These are phyloP conservation scores for Acleris laterana DNA, from an alignment of 2,888 invertebrate genomes.

Conservation along the genomic window DNA sequence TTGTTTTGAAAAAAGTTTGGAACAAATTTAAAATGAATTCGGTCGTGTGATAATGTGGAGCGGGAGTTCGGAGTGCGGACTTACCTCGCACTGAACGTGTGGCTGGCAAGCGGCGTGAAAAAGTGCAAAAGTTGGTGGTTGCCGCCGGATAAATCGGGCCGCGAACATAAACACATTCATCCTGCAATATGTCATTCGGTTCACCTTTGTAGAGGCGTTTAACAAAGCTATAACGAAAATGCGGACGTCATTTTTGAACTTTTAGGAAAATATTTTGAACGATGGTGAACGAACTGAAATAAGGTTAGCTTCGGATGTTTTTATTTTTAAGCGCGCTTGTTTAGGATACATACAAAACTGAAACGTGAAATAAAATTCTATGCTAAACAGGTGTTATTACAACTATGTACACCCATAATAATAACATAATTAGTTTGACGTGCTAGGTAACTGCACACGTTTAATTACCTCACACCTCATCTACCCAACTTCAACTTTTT, in stretches of 20 bases:
- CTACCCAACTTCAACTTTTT: slow-evolving; percentile 54
- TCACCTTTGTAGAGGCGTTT: slow-evolving; percentile 20
- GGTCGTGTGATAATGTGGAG: slow-evolving; percentile 78
- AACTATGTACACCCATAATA: no score
- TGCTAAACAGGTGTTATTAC: no score
- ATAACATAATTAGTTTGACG: no score
- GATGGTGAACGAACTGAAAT: neutral
- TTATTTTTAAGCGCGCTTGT: no score
- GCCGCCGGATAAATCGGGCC: slow-evolving; percentile 55
- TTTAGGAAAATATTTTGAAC: neutral
- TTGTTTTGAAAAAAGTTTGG: slow-evolving; percentile 56
- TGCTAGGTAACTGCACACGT: neutral
- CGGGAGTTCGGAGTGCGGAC: slow-evolving; percentile 69
- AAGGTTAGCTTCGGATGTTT: neutral
- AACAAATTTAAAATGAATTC: slow-evolving; percentile 76
- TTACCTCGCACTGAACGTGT: slow-evolving; percentile 68
- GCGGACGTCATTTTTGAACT: slow-evolving; percentile 1
- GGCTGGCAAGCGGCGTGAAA: slow-evolving; percentile 78
- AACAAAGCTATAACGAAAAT: slow-evolving; percentile 13
- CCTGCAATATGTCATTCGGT: slow-evolving; percentile 43
- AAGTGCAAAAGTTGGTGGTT: slow-evolving; percentile 77
- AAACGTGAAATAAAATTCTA: no score
- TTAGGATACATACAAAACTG: no score
- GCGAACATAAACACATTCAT: slow-evolving; percentile 51
- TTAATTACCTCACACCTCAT: neutral